Conservation (phyloP, 2,797 vertebrate species). For the Myotis pilosus region DNA sequence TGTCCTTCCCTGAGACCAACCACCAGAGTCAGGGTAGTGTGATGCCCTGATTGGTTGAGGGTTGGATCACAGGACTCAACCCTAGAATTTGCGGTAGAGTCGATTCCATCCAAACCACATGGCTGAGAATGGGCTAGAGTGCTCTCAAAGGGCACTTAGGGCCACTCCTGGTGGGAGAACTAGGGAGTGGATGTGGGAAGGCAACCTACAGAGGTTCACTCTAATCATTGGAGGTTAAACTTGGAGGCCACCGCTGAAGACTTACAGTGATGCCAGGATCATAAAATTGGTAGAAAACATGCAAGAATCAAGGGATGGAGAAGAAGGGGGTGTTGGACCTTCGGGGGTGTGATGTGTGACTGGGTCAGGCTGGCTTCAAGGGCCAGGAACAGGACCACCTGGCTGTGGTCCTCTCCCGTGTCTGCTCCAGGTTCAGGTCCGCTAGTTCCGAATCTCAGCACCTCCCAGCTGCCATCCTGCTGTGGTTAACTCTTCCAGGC, state of each 20-base stretch:
- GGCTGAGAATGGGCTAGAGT: not conserved
- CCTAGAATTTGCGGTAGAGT: not conserved
- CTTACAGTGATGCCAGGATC: not conserved
- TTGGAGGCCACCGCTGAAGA: not conserved
- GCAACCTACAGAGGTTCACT: not conserved
- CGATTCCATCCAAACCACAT: not conserved
- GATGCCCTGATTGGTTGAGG: not conserved
- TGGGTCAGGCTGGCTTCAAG: not conserved
- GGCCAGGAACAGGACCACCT: not conserved
- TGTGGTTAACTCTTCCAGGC: not conserved
- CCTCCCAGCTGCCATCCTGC: not conserved
- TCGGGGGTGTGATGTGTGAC: not conserved
- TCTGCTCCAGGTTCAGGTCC: not conserved
- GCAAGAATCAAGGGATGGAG: not conserved
- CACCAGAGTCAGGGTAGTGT: not conserved
- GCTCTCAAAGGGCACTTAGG: not conserved
- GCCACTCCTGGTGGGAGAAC: not conserved
- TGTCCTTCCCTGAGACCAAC: not conserved
- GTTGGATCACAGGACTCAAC: not conserved
- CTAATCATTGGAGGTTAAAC: not conserved
- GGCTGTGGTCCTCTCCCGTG: not conserved
- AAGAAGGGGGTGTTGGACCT: not conserved
- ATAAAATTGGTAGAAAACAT: not conserved
- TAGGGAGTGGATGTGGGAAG: not conserved
- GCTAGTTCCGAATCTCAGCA: not conserved